Evolutionary conservation across 2,113 vertebrate species (phyloP).

Genomic region (Leptobrachium ailaonicum): DNA sequence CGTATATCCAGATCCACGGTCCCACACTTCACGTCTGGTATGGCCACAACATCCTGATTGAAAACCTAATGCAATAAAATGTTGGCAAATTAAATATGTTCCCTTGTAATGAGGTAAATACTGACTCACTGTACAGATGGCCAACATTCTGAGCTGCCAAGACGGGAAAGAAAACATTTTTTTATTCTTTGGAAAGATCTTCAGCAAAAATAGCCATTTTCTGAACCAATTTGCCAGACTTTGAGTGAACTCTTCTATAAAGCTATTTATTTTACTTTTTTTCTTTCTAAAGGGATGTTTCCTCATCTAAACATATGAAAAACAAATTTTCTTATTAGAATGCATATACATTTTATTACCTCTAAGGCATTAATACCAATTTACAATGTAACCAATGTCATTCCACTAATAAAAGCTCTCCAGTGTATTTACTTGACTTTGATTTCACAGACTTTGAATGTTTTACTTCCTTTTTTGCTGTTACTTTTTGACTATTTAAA

Average conservation of each 20-base stretch:
- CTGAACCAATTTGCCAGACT: not conserved
- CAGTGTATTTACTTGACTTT: too few relatives aligned
- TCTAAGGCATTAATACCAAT: too few relatives aligned
- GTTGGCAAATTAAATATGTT: slow-evolving; percentile 39
- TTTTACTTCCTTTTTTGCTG: too few relatives aligned
- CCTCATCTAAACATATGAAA: too few relatives aligned
- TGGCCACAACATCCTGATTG: slow-evolving; percentile 49
- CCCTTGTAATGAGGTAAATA: slow-evolving; percentile 47
- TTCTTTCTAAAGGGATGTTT: too few relatives aligned
- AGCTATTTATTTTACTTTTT: too few relatives aligned
- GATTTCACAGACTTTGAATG: too few relatives aligned
- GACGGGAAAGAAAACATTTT: slow-evolving; percentile 30
- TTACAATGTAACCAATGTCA: too few relatives aligned
- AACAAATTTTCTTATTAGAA: too few relatives aligned
- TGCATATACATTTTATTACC: too few relatives aligned
- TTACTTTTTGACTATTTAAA: too few relatives aligned
- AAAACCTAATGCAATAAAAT: slow-evolving; percentile 45
- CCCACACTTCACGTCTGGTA: slow-evolving; percentile 49
- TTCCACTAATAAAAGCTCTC: too few relatives aligned
- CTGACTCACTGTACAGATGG: slow-evolving; percentile 38
- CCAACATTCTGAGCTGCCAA: slow-evolving; percentile 30
- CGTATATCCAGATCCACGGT: not conserved
- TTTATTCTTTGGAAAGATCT: slow-evolving; percentile 41
- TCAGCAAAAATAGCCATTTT: not conserved
- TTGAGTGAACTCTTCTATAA: not conserved